Evolutionary conservation across 2,113 vertebrate genomes (phyloP), one percentile per base, ranked within the genome.

Genomic region (Columba livia): DNA sequence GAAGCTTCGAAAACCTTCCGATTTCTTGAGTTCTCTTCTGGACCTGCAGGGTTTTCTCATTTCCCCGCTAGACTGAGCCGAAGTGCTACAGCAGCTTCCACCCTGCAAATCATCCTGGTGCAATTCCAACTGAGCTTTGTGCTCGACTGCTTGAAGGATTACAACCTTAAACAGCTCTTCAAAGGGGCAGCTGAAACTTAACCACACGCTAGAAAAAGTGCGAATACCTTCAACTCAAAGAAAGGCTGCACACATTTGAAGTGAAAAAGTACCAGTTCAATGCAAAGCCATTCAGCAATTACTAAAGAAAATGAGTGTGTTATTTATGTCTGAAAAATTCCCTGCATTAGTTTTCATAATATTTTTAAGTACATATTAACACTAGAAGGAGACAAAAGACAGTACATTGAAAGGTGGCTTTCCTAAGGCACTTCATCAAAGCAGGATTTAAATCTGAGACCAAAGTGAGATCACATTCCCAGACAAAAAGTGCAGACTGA

Each of bases 171-270:
- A 51, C 2, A 10, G 38, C 26, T 44, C 48, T 74, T 96, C 85
- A 95, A 94, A 96, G 65, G 32, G 48, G 62, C n/a, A 74, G 65
- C 38, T 90, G 72, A 58, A 94, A 84, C 58, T 90, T 72, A 88
- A 38, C 26, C 38, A 32, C 48, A 18, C 13, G 16, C 34, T 57
- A 64, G 54, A 58, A 60, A 47, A 72, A 89, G 38, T 61, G 40
- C 32, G 90, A 94, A 80, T 81, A 44, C 19, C 17, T 69, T 84
- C 53, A 60, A 64, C 84, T 85, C 61, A 74, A 71, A 90, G 67
- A 91, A 94, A 77, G 50, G 32, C 48, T 67, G 11, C 17, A 10
- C 2, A 5, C 12, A n/a, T 83, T 67, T 88, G 67, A 94, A 83
- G 56, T n/a, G 58, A 89, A 91, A 91, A 91, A n/a, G 47, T 9